Base-by-base conservation (phyloP, 35 echinoderm and acorn worm species). In the Ophioderma brevispina region DNA sequence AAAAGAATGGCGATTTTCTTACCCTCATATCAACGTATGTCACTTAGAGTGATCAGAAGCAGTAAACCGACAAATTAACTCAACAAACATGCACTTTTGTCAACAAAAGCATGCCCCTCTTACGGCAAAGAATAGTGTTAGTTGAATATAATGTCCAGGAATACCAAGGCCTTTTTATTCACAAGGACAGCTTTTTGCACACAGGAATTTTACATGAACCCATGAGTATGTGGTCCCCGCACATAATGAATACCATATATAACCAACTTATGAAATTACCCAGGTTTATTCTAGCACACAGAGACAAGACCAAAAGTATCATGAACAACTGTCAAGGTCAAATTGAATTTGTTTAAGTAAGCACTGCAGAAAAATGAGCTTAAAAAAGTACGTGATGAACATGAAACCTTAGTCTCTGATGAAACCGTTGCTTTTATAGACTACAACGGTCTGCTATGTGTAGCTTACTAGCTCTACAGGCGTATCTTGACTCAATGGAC, bases 381-480 rank as follows among this genome's bases (percentile, higher is more conserved):
- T 8, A 70, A 70, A 70, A 70, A 70, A 70, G 59, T 70, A 70
- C 10, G n/a, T 30, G 59, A 70, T 30, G 59, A 70, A 70, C 59
- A 70, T 25, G 59, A 70, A 70, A 70, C 59, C 59, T 70, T 70
- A 70, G 59, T 70, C 59, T 70, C 59, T 30, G 59, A 13, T 25
- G n/a, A 70, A 70, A 70, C n/a, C 17, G 59, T 70, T 70, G 15
- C 10, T 70, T 70, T 70, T 70, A 70, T 70, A 70, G 59, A 4
- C 17, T 25, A 70, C 59, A 70, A 3, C 2, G 59, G 59, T 70
- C 59, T 70, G 59, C 3, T 70, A 70, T 46, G 59, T 70, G 59
- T 70, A 70, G 59, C 59, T 70, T 70, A 46, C 41, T 46, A 46
- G 59, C 59, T 70, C 28, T 70, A n/a, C n/a, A 70, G 59, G 59